Conservation (phyloP, 2,113 vertebrate species). For the Brienomyrus brachyistius region DNA sequence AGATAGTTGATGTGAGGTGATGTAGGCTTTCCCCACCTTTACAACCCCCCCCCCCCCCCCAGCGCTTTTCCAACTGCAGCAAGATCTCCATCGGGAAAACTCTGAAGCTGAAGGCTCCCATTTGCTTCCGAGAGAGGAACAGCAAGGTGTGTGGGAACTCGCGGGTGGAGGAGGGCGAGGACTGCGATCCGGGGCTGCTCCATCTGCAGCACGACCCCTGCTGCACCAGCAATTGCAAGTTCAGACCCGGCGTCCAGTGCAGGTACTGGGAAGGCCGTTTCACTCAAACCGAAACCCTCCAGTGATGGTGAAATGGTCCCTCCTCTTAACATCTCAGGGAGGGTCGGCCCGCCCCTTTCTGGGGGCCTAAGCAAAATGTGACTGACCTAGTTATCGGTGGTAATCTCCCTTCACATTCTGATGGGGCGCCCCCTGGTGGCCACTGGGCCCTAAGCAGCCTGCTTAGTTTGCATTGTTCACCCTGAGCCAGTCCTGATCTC, state of each 20-base stretch:
- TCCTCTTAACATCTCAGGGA: too few relatives aligned
- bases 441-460: background rate
- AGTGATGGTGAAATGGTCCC: background rate
- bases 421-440: too few relatives aligned
- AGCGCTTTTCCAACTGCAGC: constrained; percentile 96
- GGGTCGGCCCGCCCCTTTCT: background rate
- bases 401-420: background rate
- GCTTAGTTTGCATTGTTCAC: background rate
- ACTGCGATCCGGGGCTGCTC: constrained; percentile 88
- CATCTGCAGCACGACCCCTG: constrained; percentile 76
- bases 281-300: too few relatives aligned
- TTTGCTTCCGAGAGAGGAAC: constrained; percentile 86
- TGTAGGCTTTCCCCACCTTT: background rate
- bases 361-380: background rate
- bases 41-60: background rate
- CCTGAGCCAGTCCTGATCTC: background rate
- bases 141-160: constrained; percentile 96
- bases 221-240: constrained; percentile 74
- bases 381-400: background rate
- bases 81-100: constrained; percentile 85
- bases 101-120: constrained; percentile 72
- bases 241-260: constrained; percentile 67
- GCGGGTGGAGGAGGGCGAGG: constrained; percentile 85
- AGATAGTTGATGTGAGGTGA: background rate
- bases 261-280: constrained; percentile 59